These are phyloP conservation scores for Neria commutata DNA, from an alignment of 2,888 invertebrate species.

Conservation along the genomic window DNA sequence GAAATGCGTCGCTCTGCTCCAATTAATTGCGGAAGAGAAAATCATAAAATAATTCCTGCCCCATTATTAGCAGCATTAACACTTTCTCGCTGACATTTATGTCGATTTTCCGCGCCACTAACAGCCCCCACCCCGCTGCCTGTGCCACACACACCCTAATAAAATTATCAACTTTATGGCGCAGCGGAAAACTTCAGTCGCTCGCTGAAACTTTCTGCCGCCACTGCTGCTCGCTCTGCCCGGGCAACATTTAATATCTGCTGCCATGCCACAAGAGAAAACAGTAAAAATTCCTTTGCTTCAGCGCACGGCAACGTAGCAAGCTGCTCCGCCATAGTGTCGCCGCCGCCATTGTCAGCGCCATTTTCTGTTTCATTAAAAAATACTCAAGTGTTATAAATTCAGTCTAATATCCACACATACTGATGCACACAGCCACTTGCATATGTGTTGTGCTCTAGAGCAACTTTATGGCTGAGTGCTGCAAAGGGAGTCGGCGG, in stretches of 20 bases:
- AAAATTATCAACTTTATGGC: slow-evolving; percentile 42
- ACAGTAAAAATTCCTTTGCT: not conserved
- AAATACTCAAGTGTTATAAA: not conserved
- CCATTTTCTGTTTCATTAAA: slow-evolving; percentile 2
- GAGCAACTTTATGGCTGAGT: not conserved
- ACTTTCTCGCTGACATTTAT: slow-evolving; percentile 29
- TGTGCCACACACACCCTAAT: slow-evolving; percentile 24
- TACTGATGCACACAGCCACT: too few relatives aligned
- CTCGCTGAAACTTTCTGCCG: not conserved
- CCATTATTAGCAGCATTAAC: slow-evolving; percentile 41
- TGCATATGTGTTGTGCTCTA: too few relatives aligned
- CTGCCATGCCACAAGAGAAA: not conserved
- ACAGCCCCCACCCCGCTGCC: not conserved
- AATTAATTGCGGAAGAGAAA: not conserved
- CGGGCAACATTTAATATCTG: not conserved
- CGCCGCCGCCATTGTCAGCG: not conserved
- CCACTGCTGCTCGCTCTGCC: too few relatives aligned
- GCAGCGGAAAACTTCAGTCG: not conserved
- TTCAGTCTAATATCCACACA: not conserved
- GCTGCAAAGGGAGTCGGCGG: not conserved
- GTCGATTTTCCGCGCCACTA: not conserved
- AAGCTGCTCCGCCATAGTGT: not conserved
- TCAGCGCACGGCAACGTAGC: not conserved
- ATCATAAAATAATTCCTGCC: not conserved
- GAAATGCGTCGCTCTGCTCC: too few relatives aligned